Evolutionary conservation across 2,113 vertebrate genomes (phyloP).

Genomic region (Tautogolabrus adspersus): DNA sequence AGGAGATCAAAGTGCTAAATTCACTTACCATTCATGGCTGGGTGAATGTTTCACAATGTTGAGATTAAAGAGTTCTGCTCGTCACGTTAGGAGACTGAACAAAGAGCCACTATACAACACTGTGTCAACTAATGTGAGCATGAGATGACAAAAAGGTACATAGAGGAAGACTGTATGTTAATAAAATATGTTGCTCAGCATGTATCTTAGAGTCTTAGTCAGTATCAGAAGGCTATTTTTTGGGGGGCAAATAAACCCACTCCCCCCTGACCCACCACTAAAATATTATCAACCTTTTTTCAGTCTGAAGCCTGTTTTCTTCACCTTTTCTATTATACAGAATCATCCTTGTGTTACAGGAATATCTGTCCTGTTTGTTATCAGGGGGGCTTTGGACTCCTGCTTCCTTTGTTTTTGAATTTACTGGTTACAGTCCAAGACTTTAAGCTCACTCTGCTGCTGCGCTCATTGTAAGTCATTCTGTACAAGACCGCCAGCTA

Average conservation of each 20-base stretch:
- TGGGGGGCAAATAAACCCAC: background rate
- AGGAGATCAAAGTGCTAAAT: too few relatives aligned
- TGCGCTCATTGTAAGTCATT: slow-evolving; percentile 41
- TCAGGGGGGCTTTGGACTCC: slow-evolving; percentile 33
- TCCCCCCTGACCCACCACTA: too few relatives aligned
- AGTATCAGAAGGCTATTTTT: background rate
- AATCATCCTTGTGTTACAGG: slow-evolving; percentile 19
- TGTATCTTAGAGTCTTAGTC: background rate
- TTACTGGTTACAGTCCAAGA: slow-evolving; percentile 32
- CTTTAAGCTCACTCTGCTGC: slow-evolving; percentile 35
- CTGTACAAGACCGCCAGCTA: slow-evolving; percentile 24
- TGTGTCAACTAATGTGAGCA: background rate
- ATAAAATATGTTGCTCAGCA: slow-evolving; percentile 8
- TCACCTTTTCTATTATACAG: slow-evolving; percentile 30
- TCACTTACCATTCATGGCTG: too few relatives aligned
- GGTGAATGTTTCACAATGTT: too few relatives aligned
- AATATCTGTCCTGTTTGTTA: slow-evolving; percentile 22
- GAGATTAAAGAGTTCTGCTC: too few relatives aligned
- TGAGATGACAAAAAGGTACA: background rate
- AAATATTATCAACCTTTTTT: background rate
- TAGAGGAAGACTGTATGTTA: slow-evolving; percentile 5
- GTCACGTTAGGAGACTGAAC: too few relatives aligned
- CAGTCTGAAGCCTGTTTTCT: slow-evolving; percentile 5
- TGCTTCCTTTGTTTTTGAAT: slow-evolving; percentile 20
- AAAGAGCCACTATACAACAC: too few relatives aligned